Percentiles rank a stretch among this genome's conserved stretches.
These are phyloP conservation scores for Dipodomys merriami DNA, from an alignment of 2,113 vertebrate genomes.

Conservation along the genomic window DNA sequence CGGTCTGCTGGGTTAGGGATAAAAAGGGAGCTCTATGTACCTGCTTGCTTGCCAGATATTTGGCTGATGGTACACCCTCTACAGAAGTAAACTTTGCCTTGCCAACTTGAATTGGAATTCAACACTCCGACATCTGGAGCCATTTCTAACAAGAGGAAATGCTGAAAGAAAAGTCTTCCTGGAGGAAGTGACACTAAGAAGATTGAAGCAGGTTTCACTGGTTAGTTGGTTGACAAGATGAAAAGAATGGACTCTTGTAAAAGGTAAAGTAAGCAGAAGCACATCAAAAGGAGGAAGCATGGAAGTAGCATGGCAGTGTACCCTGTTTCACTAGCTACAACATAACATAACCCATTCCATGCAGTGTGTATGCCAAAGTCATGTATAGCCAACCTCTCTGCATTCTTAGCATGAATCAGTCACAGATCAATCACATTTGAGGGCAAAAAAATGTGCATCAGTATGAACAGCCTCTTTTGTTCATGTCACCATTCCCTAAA, in stretches of 20 bases:
- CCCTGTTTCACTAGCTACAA: not conserved
- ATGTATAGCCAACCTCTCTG: not conserved
- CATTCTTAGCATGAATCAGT: not conserved
- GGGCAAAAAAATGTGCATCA: not conserved
- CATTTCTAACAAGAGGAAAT: too few relatives aligned
- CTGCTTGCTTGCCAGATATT: too few relatives aligned
- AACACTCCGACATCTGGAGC: too few relatives aligned
- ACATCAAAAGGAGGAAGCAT: not conserved
- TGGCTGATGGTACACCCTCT: too few relatives aligned
- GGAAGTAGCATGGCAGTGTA: accelerated
- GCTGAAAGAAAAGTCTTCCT: not conserved
- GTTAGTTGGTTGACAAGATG: not conserved
- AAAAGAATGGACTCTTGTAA: not conserved
- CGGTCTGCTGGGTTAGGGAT: too few relatives aligned
- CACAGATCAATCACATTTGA: not conserved
- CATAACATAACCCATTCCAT: not conserved
- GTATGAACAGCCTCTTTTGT: not conserved
- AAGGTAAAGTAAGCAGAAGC: not conserved
- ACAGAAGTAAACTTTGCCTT: too few relatives aligned
- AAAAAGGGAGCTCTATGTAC: too few relatives aligned
- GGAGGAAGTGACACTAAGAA: not conserved
- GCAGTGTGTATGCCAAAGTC: not conserved
- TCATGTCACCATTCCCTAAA: not conserved
- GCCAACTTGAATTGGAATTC: too few relatives aligned
- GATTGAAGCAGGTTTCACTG: not conserved